A percentile compares a stretch with the other conserved stretches of the same genome.
These are phyloP conservation scores for Rapana venosa DNA, from an alignment of 2,888 invertebrate species.

Conservation along the genomic window DNA sequence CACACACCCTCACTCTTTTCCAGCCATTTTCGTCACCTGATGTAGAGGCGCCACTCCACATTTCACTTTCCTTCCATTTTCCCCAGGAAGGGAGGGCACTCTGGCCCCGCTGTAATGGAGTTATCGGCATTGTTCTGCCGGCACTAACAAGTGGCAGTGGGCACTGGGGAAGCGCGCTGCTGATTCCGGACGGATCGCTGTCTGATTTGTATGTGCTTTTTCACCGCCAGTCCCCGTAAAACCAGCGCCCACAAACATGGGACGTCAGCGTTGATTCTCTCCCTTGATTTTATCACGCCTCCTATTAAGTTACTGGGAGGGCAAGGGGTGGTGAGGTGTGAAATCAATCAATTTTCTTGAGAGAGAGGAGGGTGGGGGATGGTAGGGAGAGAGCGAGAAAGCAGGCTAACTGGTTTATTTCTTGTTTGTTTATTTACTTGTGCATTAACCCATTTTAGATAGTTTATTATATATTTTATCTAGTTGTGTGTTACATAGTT, in stretches of 20 bases:
- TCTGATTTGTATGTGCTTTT: conserved; percentile 39
- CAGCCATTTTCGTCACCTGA: too few relatives aligned
- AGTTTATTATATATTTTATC: too few relatives aligned
- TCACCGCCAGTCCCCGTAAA: conserved; percentile 31
- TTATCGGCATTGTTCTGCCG: background rate
- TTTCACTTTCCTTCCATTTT: background rate
- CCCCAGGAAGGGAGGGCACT: background rate
- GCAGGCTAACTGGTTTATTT: too few relatives aligned
- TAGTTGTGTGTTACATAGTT: too few relatives aligned
- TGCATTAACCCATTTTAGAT: too few relatives aligned
- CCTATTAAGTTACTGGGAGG: conserved; percentile 32
- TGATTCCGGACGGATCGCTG: background rate
- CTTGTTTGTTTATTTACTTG: too few relatives aligned
- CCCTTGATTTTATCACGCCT: conserved; percentile 39
- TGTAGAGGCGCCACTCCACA: background rate
- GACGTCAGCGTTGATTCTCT: conserved; percentile 40
- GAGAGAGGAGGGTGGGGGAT: too few relatives aligned
- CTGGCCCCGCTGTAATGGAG: background rate
- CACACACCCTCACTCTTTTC: too few relatives aligned
- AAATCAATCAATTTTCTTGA: conserved; percentile 24
- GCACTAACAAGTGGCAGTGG: conserved; percentile 4
- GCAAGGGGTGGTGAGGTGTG: background rate
- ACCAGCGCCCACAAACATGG: conserved; percentile 35
- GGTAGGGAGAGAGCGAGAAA: too few relatives aligned
- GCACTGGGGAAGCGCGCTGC: background rate